Conservation (phyloP, 2,113 vertebrate genomes). For the Amia ocellicauda region DNA sequence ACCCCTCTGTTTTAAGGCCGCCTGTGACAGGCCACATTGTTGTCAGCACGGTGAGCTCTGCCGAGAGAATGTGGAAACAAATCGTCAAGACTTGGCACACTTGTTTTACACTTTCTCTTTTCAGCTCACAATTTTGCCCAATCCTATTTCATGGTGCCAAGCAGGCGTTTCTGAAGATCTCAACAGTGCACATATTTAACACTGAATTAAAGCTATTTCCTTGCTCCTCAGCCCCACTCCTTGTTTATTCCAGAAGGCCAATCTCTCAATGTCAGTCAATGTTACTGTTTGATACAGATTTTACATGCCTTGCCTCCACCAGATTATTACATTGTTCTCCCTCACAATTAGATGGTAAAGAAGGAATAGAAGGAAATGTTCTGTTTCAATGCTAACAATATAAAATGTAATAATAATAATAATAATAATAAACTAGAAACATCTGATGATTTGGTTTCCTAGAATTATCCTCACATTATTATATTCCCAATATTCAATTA, state of each 20-base stretch:
- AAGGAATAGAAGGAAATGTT: too few relatives aligned
- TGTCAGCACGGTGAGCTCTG: neutral
- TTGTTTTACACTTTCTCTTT: neutral
- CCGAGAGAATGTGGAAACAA: slow-evolving; percentile 17
- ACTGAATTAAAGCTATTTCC: slow-evolving; percentile 14
- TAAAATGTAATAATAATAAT: too few relatives aligned
- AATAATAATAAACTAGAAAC: too few relatives aligned
- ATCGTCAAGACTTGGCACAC: slow-evolving; percentile 16
- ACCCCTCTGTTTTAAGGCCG: too few relatives aligned
- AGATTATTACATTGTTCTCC: too few relatives aligned
- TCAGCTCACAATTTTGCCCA: slow-evolving; percentile 11
- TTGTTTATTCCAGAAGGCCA: neutral
- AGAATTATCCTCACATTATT: too few relatives aligned
- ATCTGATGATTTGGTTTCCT: too few relatives aligned
- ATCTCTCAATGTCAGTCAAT: slow-evolving; percentile 8
- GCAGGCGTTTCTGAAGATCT: slow-evolving; percentile 10
- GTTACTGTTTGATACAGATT: slow-evolving; percentile 19
- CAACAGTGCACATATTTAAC: slow-evolving; percentile 11
- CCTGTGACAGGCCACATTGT: slow-evolving; percentile 3
- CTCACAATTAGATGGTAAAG: too few relatives aligned
- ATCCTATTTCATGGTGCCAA: slow-evolving; percentile 29
- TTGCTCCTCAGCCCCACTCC: slow-evolving; percentile 5
- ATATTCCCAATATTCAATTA: too few relatives aligned
- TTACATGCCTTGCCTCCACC: slow-evolving; percentile 21
- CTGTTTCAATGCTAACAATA: too few relatives aligned